These are phyloP conservation scores for Eunapius fragilis DNA, from an alignment of 37 sponge, comb jelly and placozoan species.

Conservation along the genomic window DNA sequence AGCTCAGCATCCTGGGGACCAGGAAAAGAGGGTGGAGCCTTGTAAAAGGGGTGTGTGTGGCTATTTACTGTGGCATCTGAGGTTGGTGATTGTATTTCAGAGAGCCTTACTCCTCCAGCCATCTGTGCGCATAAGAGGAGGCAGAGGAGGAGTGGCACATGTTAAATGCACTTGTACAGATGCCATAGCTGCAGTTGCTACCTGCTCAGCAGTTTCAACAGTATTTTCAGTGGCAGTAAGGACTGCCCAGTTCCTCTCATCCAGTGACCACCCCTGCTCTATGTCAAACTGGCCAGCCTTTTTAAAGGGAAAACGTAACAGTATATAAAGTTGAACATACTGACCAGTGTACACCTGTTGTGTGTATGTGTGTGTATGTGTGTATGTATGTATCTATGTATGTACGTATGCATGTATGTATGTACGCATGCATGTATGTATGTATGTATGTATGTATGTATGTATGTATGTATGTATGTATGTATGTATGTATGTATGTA, in stretches of 20 bases:
- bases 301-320: not conserved
- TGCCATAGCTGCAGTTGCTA: not conserved
- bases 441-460: slow-evolving; percentile 10
- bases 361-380: slow-evolving; percentile 5
- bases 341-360: too few relatives aligned
- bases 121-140: not conserved
- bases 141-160: not conserved
- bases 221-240: slow-evolving; percentile 71
- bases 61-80: slow-evolving; percentile 51
- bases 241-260: slow-evolving; percentile 81
- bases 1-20: slow-evolving; percentile 53
- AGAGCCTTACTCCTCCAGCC: slow-evolving; percentile 47
- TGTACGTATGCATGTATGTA: slow-evolving; percentile 31
- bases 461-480: slow-evolving; percentile 19
- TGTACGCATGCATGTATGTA: slow-evolving; percentile 13
- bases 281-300: slow-evolving; percentile 77
- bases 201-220: slow-evolving; percentile 76
- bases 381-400: slow-evolving; percentile 28
- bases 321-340: slow-evolving; percentile 5
- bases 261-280: slow-evolving; percentile 63
- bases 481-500: slow-evolving; percentile 23
- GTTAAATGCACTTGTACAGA: not conserved
- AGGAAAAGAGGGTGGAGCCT: not conserved
- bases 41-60: not conserved
- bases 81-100: slow-evolving; percentile 50